Conservation (phyloP, 2,797 vertebrate species). For the Dicrostonyx torquatus region DNA sequence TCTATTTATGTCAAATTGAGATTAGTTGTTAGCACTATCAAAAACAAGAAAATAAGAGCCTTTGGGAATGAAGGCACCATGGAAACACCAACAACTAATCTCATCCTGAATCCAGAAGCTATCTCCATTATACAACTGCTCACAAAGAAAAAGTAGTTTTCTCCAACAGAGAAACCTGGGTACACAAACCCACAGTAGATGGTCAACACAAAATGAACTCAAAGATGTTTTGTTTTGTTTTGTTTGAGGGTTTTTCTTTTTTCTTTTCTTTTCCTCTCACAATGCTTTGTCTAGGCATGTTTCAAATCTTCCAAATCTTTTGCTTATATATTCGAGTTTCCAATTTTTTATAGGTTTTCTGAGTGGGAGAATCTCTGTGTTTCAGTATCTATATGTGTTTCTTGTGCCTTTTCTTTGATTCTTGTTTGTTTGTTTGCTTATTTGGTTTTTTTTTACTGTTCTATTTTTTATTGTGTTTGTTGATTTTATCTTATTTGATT, state of each 20-base stretch:
- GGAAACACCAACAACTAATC: neutral
- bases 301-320: neutral
- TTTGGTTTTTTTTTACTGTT: neutral
- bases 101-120: neutral
- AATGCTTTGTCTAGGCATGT: neutral
- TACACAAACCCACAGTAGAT: neutral
- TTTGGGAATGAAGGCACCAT: neutral
- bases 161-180: neutral
- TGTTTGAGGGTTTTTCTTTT: neutral
- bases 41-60: constrained; percentile 4
- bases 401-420: neutral
- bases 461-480: neutral
- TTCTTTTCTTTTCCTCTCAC: neutral
- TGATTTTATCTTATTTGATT: neutral
- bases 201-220: neutral
- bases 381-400: neutral
- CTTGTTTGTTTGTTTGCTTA: neutral
- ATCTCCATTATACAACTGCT: neutral
- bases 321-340: neutral
- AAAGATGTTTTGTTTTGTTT: neutral
- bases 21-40: neutral
- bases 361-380: neutral
- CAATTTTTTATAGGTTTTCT: neutral
- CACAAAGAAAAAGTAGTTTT: neutral
- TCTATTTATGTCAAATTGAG: neutral